Evolutionary conservation across 2,888 invertebrate genomes (phyloP).

Genomic region (Catotricha subobsoleta): DNA sequence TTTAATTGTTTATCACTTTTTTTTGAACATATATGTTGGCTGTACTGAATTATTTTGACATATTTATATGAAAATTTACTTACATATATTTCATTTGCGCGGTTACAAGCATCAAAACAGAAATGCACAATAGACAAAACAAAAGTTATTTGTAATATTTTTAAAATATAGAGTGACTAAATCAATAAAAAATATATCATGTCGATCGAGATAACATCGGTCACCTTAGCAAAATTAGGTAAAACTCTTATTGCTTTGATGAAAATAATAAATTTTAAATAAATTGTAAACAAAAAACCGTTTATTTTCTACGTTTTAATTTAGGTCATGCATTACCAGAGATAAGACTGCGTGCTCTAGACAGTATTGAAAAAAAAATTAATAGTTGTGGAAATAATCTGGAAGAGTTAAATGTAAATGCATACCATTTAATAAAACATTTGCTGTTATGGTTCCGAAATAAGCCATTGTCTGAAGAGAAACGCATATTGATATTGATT

Average conservation of each 20-base stretch:
- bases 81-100: too few species aligned
- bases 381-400: neutral
- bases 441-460: conserved; percentile 25
- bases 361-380: conserved; percentile 21
- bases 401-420: neutral
- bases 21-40: too few species aligned
- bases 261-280: neutral
- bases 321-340: conserved; percentile 20
- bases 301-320: neutral
- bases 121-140: too few species aligned
- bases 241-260: neutral
- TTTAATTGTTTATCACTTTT: too few species aligned
- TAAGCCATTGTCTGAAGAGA: conserved; percentile 17
- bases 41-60: too few species aligned
- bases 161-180: neutral
- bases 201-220: neutral
- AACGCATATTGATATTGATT: conserved; percentile 20
- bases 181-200: neutral
- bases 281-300: neutral
- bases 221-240: neutral
- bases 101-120: too few species aligned
- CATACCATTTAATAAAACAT: conserved; percentile 19
- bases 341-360: conserved; percentile 23
- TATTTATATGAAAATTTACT: too few species aligned
- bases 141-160: too few species aligned